Base-by-base conservation (phyloP, 2,113 vertebrate species). In the Hypomesus transpacificus region DNA sequence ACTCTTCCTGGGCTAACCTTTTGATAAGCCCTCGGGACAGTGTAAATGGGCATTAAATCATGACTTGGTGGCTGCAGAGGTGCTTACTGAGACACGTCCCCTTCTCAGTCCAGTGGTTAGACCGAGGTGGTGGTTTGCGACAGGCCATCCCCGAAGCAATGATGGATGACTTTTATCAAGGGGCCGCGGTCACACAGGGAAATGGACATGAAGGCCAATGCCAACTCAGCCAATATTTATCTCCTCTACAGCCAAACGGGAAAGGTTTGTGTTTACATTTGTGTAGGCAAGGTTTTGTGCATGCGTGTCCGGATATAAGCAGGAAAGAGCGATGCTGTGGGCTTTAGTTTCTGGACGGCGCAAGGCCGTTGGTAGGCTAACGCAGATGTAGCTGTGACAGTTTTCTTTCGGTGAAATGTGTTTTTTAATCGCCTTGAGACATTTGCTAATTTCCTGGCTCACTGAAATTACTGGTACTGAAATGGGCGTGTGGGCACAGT, bases 21-120 rank as follows among this genome's bases (percentile, higher is more conserved):
- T 89, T 85, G 87, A 88, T 88, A 82, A 84, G 82, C 80, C 85
- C 85, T 81, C 75, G 93, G 94, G 93, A 94, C 92, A 89, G 92
- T 93, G 80, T 90, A 93, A 95, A 96, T 97, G 95, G 93, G 93
- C 93, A 93, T 95, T 98, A 96, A 97, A 97, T 96, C 95, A 95
- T 91, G 94, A 94, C 89, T 89, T 87, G 82, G 78, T 74, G 78
- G 69, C 28, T 85, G 82, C 75, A 91, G 91, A 93, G 89, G 87
- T 88, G 93, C 91, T 94, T 92, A 95, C 92, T 90, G 93, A 94
- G 94, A 94, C 92, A 94, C 92, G 88, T 95, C 95, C 94, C 94
- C 95, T 95, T 98, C 95, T 96, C 94, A 93, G 93, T 92, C 92
- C 90, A 89, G 79, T 86, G 88, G 85, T 88, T 87, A 92, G 91